Conservation (phyloP, 2,113 vertebrate species). For the human region GRCh38 chr4:102323501-102324000, state of each 20-base stretch:
- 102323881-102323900: background rate
- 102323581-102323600: background rate
- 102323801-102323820: background rate
- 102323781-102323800: background rate
- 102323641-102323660: background rate
- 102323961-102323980: background rate
- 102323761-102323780: background rate
- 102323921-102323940: background rate
- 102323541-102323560: background rate
- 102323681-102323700: background rate
- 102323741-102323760: background rate
- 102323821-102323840: background rate
- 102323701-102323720: background rate
- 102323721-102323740: background rate
- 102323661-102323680: background rate
- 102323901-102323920: background rate
- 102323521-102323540: background rate
- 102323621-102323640: background rate
- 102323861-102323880: background rate
- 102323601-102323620: background rate
- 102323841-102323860: background rate
- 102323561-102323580: background rate
- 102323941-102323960: background rate
- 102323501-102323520: background rate
- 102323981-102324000: background rate